A percentile compares a stretch with the other conserved stretches of the same genome.
phyloP scores from a whole-genome alignment of 1,140 invertebrate genomes.

The Archegozetes longisetosus region DNA sequence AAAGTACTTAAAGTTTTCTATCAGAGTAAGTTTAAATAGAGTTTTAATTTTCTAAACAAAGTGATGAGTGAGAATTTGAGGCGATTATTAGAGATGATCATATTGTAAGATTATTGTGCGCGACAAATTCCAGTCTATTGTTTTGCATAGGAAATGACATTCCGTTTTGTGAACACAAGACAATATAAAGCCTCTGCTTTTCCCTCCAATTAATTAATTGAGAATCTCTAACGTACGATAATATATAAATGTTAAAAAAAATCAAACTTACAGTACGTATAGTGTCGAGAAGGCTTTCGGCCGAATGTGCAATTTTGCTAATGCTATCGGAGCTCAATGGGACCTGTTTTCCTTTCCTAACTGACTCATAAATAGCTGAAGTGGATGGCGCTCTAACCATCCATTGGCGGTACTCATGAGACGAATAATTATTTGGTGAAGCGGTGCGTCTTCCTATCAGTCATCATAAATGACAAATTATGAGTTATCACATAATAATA shows the following conservation, averaged over 20 bases:
- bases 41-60: no score
- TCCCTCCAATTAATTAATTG: no score
- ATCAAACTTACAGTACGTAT: slow-evolving; percentile 31
- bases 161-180: no score
- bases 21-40: no score
- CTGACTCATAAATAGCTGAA: slow-evolving; percentile 75
- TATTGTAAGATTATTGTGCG: no score
- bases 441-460: not conserved
- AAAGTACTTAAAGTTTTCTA: no score
- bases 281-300: slow-evolving; percentile 56
- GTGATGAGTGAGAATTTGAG: no score
- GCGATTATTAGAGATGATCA: no score
- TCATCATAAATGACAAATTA: not conserved
- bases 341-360: slow-evolving; percentile 45
- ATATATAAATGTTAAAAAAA: not conserved
- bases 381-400: slow-evolving; percentile 72
- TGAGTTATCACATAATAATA: not conserved
- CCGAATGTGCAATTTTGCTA: slow-evolving; percentile 38
- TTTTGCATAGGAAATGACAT: no score
- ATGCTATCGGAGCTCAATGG: slow-evolving; percentile 51
- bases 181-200: no score
- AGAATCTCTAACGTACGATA: not conserved
- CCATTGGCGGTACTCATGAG: slow-evolving; percentile 79
- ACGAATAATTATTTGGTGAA: slow-evolving; percentile 30
- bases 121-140: no score